Percentiles rank a stretch among this genome's conserved stretches.
Evolutionary conservation across 2,888 invertebrate species (phyloP).

Genomic region (Scrobipalpa atriplicella): DNA sequence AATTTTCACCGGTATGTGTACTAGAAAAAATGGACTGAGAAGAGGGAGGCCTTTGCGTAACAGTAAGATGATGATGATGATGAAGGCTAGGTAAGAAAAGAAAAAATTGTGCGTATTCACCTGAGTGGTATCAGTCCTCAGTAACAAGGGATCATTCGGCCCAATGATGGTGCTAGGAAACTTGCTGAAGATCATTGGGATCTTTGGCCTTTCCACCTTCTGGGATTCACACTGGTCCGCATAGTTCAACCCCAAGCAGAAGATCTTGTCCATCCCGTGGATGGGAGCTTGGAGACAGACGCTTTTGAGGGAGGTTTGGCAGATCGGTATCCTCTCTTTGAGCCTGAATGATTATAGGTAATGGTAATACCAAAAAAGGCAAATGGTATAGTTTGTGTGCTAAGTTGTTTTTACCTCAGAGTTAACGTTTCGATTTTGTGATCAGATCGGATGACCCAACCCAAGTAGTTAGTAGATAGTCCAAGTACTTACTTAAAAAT

Average conservation of each 20-base stretch:
- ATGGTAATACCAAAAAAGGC: too few species aligned
- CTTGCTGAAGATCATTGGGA: slow-evolving; percentile 92
- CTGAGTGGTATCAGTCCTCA: slow-evolving; percentile 47
- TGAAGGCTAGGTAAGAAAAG: too few species aligned
- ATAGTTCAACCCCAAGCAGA: slow-evolving; percentile 92
- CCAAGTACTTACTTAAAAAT: too few species aligned
- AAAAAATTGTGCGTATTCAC: neutral
- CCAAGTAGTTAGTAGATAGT: too few species aligned
- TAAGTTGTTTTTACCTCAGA: too few species aligned
- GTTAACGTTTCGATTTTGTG: too few species aligned
- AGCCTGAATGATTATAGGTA: neutral
- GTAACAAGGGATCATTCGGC: slow-evolving; percentile 83
- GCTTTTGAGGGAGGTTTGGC: neutral
- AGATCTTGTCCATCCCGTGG: slow-evolving; percentile 89
- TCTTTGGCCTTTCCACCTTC: slow-evolving; percentile 84
- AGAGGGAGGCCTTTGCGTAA: too few species aligned
- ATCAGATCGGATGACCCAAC: too few species aligned
- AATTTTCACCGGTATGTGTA: too few species aligned
- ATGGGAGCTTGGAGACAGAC: slow-evolving; percentile 79
- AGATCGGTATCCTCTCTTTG: neutral
- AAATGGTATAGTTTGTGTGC: too few species aligned
- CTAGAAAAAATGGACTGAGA: too few species aligned
- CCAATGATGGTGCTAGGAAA: slow-evolving; percentile 89
- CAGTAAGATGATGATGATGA: too few species aligned
- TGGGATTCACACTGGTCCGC: slow-evolving; percentile 91